Conservation (phyloP, 2,888 invertebrate species). For the Blastobasis adustella region DNA sequence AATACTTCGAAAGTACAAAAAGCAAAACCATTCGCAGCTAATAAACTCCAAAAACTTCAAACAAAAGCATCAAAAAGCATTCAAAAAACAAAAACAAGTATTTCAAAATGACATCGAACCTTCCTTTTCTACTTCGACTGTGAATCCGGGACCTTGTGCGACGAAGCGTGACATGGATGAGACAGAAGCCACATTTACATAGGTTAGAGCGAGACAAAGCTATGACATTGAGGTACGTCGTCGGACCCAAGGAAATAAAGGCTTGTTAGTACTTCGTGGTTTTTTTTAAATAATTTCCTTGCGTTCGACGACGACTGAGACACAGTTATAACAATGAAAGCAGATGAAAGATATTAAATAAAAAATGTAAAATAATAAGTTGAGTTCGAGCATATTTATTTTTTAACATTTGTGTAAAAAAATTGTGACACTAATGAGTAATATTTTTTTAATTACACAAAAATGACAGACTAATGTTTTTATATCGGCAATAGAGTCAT, state of each 20-base stretch:
- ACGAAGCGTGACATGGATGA: constrained; percentile 57
- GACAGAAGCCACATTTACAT: constrained; percentile 72
- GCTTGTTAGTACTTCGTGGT: no score
- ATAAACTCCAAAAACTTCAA: no score
- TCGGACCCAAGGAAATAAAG: constrained; percentile 7
- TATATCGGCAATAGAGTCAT: no score
- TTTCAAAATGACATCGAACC: constrained; percentile 50
- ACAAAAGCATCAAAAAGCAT: constrained; percentile 27
- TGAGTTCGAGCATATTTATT: no score
- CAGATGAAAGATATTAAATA: constrained; percentile 8
- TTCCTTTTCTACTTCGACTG: constrained; percentile 68
- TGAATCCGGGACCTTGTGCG: constrained; percentile 64
- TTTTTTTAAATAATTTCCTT: no score
- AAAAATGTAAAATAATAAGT: no score
- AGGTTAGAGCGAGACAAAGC: constrained; percentile 65
- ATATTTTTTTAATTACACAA: background rate
- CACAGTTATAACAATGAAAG: constrained; percentile 15
- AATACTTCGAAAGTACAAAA: background rate
- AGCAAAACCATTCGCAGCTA: no score
- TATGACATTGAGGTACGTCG: constrained; percentile 23
- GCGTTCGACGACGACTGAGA: background rate
- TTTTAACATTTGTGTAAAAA: no score
- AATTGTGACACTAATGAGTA: constrained; percentile 1
- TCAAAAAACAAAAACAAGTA: constrained; percentile 20
- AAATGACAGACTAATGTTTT: background rate